A percentile compares a stretch with the other conserved stretches of the same genome.
phyloP scores from a whole-genome alignment of 37 sponge, comb jelly and placozoan genomes.

The Bolinopsis microptera region DNA sequence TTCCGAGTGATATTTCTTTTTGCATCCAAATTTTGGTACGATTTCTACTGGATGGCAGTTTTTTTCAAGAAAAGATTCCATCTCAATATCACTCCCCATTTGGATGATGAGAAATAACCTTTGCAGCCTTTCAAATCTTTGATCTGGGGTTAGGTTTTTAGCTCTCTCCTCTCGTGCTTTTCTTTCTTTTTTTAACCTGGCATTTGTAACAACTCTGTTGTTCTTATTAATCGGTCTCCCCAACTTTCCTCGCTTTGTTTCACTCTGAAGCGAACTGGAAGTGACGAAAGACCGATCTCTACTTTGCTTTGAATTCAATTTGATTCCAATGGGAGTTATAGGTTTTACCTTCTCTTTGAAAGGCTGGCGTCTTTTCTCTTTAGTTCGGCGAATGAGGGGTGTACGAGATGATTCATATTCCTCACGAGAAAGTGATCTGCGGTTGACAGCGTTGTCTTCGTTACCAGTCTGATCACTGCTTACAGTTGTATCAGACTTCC shows the following conservation, averaged over 20 bases:
- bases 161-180: neutral
- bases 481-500: too few relatives aligned
- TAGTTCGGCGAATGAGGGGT: neutral
- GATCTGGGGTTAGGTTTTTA: neutral
- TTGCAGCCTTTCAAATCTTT: conserved; percentile 28
- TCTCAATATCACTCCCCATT: neutral
- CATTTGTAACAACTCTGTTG: neutral
- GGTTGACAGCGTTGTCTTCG: neutral
- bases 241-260: neutral
- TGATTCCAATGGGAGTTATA: too few relatives aligned
- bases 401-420: neutral
- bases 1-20: neutral
- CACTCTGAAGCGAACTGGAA: neutral
- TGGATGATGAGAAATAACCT: neutral
- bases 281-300: neutral
- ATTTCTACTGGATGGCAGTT: neutral
- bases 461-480: neutral
- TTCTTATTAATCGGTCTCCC: neutral
- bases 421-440: too few relatives aligned
- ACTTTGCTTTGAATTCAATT: too few relatives aligned
- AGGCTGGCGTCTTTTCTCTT: too few relatives aligned
- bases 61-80: neutral
- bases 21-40: conserved; percentile 14
- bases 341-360: too few relatives aligned
- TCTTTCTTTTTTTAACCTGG: neutral